A percentile compares a stretch with the other conserved stretches of the same genome.
Conservation (phyloP, 2,888 invertebrate genomes). For the Cryptophagus acutangulus region DNA sequence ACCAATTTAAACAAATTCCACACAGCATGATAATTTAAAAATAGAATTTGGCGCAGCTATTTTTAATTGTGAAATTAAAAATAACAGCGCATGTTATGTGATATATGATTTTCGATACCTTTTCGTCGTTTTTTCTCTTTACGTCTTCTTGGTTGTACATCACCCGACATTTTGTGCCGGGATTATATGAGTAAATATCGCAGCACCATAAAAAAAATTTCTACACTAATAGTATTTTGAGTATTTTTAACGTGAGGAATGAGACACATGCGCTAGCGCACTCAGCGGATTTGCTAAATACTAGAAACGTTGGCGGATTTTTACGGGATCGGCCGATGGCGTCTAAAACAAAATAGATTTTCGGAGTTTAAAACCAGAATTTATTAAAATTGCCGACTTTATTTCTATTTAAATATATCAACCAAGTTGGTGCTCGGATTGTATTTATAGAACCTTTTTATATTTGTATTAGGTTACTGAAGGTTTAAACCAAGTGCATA, state of each 20-base stretch:
- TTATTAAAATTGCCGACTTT: too few species aligned
- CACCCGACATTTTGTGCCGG: slow-evolving; percentile 68
- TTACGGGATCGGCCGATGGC: slow-evolving; percentile 23
- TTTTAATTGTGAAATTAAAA: slow-evolving; percentile 26
- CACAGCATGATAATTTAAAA: slow-evolving; percentile 19
- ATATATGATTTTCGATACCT: slow-evolving; percentile 56
- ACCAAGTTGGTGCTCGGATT: too few species aligned
- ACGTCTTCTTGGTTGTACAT: slow-evolving; percentile 80
- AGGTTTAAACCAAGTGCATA: too few species aligned
- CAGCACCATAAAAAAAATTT: slow-evolving; percentile 27
- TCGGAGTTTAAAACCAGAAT: too few species aligned
- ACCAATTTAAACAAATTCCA: neutral
- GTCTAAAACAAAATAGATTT: slow-evolving; percentile 26
- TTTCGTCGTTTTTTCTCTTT: slow-evolving; percentile 79
- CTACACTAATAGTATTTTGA: slow-evolving; percentile 12
- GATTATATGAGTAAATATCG: slow-evolving; percentile 19
- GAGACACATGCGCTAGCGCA: slow-evolving; percentile 18
- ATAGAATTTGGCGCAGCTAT: slow-evolving; percentile 25
- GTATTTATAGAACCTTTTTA: too few species aligned
- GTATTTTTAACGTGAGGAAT: slow-evolving; percentile 19
- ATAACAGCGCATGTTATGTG: too few species aligned
- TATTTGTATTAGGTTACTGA: too few species aligned
- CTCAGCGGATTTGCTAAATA: slow-evolving; percentile 10
- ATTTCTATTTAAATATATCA: too few species aligned
- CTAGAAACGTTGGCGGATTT: slow-evolving; percentile 19